These are phyloP conservation scores for Cryptotermes secundus DNA, from an alignment of 1,140 invertebrate genomes.

Conservation along the genomic window DNA sequence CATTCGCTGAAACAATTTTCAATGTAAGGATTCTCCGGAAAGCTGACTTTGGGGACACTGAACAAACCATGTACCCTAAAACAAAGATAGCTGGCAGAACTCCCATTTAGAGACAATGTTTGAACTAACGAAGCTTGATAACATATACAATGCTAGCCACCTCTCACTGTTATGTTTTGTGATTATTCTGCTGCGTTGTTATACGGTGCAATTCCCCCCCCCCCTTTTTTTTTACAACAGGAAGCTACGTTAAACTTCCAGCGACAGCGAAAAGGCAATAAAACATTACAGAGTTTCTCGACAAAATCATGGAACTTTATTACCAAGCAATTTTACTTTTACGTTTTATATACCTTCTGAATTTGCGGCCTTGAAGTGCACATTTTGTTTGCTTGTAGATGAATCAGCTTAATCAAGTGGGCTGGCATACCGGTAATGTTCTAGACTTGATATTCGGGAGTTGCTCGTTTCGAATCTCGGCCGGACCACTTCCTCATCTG, in stretches of 20 bases:
- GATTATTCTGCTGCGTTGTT: background rate
- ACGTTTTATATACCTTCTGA: background rate
- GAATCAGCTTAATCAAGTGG: no score
- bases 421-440: no score
- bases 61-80: background rate
- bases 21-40: no score
- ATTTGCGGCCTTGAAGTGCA: background rate
- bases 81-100: background rate
- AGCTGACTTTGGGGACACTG: no score
- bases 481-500: no score
- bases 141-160: background rate
- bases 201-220: background rate
- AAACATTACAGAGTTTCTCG: background rate
- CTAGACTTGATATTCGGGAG: no score
- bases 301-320: background rate
- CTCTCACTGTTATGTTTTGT: background rate
- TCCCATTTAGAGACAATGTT: background rate
- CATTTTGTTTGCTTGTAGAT: no score
- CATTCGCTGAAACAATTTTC: no score
- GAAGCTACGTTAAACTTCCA: background rate
- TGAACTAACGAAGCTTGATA: background rate
- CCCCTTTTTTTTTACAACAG: background rate
- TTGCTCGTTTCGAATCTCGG: no score
- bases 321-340: background rate
- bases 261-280: background rate